phyloP scores from a whole-genome alignment of 2,888 invertebrate species.

The Saturnia japonica region DNA sequence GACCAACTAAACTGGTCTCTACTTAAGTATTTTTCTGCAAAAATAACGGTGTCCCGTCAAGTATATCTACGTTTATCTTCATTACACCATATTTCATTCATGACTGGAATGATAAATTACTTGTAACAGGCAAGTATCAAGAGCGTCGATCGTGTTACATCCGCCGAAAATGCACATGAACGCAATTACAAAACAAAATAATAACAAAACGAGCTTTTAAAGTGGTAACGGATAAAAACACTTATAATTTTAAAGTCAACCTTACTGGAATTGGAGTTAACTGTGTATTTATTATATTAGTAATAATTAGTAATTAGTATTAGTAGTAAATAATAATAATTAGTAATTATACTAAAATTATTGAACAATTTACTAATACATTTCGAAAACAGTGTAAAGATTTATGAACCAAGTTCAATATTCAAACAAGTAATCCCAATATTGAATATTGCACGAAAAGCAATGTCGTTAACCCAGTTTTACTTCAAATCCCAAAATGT shows the following conservation, averaged over 20 bases:
- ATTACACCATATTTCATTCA: slow-evolving; percentile 16
- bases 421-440: background rate
- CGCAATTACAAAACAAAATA: slow-evolving; percentile 13
- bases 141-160: slow-evolving; percentile 8
- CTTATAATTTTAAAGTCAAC: slow-evolving; percentile 1
- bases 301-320: too few species aligned
- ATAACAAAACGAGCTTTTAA: background rate
- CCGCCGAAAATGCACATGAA: slow-evolving; percentile 14
- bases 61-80: slow-evolving; percentile 24
- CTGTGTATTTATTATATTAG: too few species aligned
- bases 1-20: slow-evolving; percentile 12
- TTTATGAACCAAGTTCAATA: background rate
- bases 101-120: slow-evolving; percentile 20
- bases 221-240: slow-evolving; percentile 13
- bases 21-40: slow-evolving; percentile 17
- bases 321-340: too few species aligned
- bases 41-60: slow-evolving; percentile 22
- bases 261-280: background rate
- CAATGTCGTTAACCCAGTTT: background rate
- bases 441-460: background rate
- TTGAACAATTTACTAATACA: too few species aligned
- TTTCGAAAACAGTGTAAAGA: background rate
- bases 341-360: too few species aligned
- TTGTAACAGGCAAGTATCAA: slow-evolving; percentile 6
- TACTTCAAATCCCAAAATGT: background rate